These are phyloP conservation scores for Troglohyphantes excavatus DNA, from an alignment of 2,888 invertebrate species.

Conservation along the genomic window DNA sequence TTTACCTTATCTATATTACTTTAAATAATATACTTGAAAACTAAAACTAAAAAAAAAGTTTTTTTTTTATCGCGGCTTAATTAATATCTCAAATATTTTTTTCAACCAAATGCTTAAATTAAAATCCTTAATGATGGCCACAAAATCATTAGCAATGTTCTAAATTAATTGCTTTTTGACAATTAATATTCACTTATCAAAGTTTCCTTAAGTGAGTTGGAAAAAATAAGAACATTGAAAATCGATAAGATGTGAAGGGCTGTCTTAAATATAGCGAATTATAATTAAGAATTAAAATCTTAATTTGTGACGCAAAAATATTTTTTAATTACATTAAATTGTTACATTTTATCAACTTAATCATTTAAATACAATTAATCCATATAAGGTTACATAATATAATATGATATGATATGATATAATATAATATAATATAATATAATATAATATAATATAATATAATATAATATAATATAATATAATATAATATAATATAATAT, in stretches of 20 bases:
- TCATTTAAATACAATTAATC: too few species aligned
- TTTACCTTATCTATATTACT: too few species aligned
- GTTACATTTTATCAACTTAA: too few species aligned
- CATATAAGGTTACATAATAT: too few species aligned
- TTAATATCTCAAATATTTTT: constrained; percentile 36
- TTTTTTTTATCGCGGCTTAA: constrained; percentile 17
- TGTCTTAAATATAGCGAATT: neutral
- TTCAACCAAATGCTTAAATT: neutral
- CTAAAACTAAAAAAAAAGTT: too few species aligned
- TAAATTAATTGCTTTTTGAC: constrained; percentile 46
- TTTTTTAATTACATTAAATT: too few species aligned
- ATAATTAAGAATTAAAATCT: neutral
- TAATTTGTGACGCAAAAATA: neutral
- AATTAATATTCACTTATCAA: constrained; percentile 60
- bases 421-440: too few species aligned
- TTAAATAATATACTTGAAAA: too few species aligned
- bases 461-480: too few species aligned
- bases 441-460: too few species aligned
- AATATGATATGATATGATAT: too few species aligned
- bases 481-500: too few species aligned
- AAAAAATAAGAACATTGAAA: constrained; percentile 32
- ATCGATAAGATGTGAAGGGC: constrained; percentile 9
- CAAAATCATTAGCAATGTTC: constrained; percentile 44
- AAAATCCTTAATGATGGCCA: constrained; percentile 46
- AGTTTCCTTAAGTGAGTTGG: neutral